phyloP scores from a whole-genome alignment of 2,888 invertebrate species.

The Nephrotoma flavescens region DNA sequence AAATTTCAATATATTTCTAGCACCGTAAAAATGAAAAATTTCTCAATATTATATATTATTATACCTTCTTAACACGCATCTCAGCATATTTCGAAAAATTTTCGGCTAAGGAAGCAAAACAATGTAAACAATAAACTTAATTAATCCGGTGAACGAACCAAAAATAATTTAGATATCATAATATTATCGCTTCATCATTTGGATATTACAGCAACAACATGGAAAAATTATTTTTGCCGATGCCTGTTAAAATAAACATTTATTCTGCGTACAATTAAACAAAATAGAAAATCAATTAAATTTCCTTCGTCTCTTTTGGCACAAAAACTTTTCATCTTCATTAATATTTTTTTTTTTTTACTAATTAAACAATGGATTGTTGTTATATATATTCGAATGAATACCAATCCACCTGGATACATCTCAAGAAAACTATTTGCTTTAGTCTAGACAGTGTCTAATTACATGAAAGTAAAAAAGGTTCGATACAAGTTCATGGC shows the following conservation, averaged over 20 bases:
- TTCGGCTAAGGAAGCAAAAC: not conserved
- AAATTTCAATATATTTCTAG: not conserved
- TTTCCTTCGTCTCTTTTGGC: not conserved
- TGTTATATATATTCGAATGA: not conserved
- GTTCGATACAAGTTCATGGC: not conserved
- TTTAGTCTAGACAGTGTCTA: not conserved
- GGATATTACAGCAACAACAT: not conserved
- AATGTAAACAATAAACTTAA: not conserved
- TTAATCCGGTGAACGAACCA: not conserved
- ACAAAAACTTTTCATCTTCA: not conserved
- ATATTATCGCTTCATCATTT: not conserved
- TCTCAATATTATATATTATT: not conserved
- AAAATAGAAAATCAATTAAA: not conserved
- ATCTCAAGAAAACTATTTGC: not conserved
- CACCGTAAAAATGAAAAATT: not conserved
- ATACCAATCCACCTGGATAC: not conserved
- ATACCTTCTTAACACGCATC: not conserved
- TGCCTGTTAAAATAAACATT: not conserved
- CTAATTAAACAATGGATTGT: not conserved
- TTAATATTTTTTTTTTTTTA: not conserved
- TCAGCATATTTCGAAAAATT: not conserved
- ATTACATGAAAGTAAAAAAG: not conserved
- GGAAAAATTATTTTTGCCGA: not conserved
- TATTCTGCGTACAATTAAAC: not conserved
- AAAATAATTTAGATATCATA: not conserved